Percentiles rank a stretch among this genome's conserved stretches.
Evolutionary conservation across 2,113 vertebrate species (phyloP).

Genomic region (Typhlomys cinereus): DNA sequence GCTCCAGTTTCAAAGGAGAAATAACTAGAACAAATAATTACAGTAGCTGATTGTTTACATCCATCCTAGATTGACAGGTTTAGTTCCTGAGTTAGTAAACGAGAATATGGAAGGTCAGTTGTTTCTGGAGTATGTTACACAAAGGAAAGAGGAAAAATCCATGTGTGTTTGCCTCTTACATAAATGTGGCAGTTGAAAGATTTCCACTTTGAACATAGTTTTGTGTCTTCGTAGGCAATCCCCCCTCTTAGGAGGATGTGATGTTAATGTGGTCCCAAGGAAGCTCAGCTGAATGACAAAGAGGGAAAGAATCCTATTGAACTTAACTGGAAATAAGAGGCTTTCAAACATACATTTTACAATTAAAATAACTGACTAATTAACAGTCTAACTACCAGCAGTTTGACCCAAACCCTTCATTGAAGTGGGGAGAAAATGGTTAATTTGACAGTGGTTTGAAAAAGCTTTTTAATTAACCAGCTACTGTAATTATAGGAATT

Average conservation of each 20-base stretch:
- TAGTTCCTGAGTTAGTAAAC: conserved; percentile 52
- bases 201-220: conserved; percentile 59
- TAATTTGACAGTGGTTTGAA: conserved; percentile 66
- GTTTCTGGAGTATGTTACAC: neutral
- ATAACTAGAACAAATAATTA: conserved; percentile 48
- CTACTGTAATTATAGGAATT: conserved; percentile 74
- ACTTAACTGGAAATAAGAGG: conserved; percentile 63
- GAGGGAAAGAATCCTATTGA: conserved; percentile 2
- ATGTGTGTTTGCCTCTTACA: neutral
- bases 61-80: conserved; percentile 3
- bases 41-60: conserved; percentile 39
- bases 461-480: conserved; percentile 71
- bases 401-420: conserved; percentile 68
- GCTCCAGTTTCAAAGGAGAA: conserved; percentile 33
- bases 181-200: conserved; percentile 17
- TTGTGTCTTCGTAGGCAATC: conserved; percentile 34
- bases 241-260: conserved; percentile 38
- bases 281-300: conserved; percentile 46
- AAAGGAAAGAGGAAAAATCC: conserved; percentile 17
- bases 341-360: conserved; percentile 66
- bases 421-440: conserved; percentile 64
- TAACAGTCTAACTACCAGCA: conserved; percentile 70
- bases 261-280: conserved; percentile 45
- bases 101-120: conserved; percentile 30
- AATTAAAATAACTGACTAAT: conserved; percentile 71